Evolutionary conservation across 1,140 invertebrate species (phyloP).

Genomic region (Phthorimaea operculella): DNA sequence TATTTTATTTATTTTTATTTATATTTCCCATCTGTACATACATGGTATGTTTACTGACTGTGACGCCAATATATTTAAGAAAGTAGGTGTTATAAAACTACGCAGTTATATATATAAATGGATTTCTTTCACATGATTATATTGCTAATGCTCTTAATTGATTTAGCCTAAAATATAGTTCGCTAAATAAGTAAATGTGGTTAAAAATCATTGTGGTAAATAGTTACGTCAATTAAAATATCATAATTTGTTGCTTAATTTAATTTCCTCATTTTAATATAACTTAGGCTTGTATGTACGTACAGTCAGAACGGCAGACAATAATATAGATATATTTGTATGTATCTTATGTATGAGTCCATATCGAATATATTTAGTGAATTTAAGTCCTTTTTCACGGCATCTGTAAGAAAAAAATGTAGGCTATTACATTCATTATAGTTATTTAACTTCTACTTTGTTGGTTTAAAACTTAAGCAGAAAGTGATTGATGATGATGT

Average conservation of each 20-base stretch:
- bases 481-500: too few species aligned
- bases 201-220: too few species aligned
- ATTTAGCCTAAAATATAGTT: too few species aligned
- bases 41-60: background rate
- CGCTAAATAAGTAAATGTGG: too few species aligned
- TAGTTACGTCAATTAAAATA: too few species aligned
- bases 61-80: too few species aligned
- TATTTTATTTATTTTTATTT: slow-evolving; percentile 21
- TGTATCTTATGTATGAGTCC: slow-evolving; percentile 10
- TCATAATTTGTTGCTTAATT: too few species aligned
- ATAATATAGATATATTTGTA: slow-evolving; percentile 14
- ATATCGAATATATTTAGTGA: slow-evolving; percentile 6
- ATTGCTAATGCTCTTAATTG: too few species aligned
- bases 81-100: too few species aligned
- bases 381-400: background rate
- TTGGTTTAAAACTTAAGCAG: background rate
- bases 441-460: background rate
- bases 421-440: background rate
- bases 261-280: too few species aligned
- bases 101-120: too few species aligned
- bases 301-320: slow-evolving; percentile 11
- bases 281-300: slow-evolving; percentile 5
- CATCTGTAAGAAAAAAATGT: background rate
- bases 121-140: too few species aligned
- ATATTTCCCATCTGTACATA: background rate